Base-by-base conservation (phyloP, 2,888 invertebrate genomes). In the Andrena bucephala region DNA sequence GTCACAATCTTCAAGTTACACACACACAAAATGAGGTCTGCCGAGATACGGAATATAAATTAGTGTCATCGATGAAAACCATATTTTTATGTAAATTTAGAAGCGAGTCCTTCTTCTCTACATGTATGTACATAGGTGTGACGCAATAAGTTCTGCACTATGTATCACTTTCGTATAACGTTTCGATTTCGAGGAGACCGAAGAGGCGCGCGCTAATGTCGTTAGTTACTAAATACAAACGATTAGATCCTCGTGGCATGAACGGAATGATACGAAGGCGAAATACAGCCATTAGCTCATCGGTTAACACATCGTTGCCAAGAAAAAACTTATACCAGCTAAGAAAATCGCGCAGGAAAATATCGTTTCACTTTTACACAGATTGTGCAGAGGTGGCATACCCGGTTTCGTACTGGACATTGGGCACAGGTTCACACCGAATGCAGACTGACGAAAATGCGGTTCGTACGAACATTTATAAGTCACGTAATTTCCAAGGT, bases 401-500 rank as follows among this genome's bases (percentile, higher is more conserved):
- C n/a, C n/a, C 27, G 27, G 54, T 57, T 24, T 29, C 59, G 27
- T 7, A 24, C 16, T 66, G 29, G 48, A 24, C 42, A 24, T 10
- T 66, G 29, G 48, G n/a, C 42, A 57, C 57, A 57, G 57, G 20
- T 42, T 33, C 52, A 13, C 5, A 7, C 16, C 24, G 63, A 29
- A 63, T 36, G 24, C 65, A 8, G 29, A 70, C 33, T 0, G n/a
- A 20, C 24, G 42, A 60, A 42, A 62, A 62, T n/a, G 16, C 29
- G 50, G 24, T 52, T 42, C 8, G n/a, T 1, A 10, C 10, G 57
- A 16, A 57, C 48, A 50, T 42, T 63, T 62, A 5, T 54, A 8
- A 10, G 72, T 36, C 27, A 10, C n/a, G 13, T 50, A 50, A n/a
- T 10, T 54, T 52, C 16, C 31, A 63, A 81, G 33, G 66, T 62